A percentile compares a stretch with the other conserved stretches of the same genome.
Evolutionary conservation across 2,113 vertebrate species (phyloP).

Genomic region (Tragelaphus buxtoni): DNA sequence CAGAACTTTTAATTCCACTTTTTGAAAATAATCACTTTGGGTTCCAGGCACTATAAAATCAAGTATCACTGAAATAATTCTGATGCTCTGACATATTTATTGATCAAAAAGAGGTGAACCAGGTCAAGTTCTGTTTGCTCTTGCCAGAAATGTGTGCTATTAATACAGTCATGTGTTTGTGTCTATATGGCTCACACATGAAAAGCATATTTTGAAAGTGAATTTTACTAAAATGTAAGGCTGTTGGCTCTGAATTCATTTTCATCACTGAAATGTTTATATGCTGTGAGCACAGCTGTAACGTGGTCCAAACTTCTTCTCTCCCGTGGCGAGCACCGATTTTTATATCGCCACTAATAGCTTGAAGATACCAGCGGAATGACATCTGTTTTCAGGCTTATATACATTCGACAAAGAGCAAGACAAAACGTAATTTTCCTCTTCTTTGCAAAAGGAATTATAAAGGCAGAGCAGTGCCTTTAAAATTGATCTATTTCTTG

Average conservation of each 20-base stretch:
- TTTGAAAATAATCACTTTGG: slow-evolving; percentile 28
- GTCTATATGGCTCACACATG: slow-evolving; percentile 16
- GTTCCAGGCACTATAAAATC: slow-evolving; percentile 37
- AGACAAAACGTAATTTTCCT: background rate
- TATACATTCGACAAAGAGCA: background rate
- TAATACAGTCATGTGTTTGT: background rate
- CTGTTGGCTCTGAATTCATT: background rate
- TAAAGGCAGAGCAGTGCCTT: background rate
- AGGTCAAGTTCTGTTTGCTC: background rate
- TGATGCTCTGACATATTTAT: background rate
- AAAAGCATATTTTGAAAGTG: background rate
- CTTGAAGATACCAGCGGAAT: background rate
- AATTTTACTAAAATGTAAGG: background rate
- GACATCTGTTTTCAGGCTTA: slow-evolving; percentile 31
- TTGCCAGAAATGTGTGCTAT: background rate
- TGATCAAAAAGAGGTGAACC: slow-evolving; percentile 11
- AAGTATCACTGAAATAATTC: background rate
- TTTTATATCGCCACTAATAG: background rate
- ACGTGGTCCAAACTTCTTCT: background rate
- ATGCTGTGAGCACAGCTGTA: background rate
- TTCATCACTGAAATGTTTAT: slow-evolving; percentile 27
- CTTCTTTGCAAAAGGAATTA: background rate
- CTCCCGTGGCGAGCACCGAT: background rate
- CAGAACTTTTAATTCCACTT: slow-evolving; percentile 48
- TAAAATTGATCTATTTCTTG: background rate